Conservation (phyloP, 2,797 vertebrate genomes). For the Neosilurus hyrtlii region DNA sequence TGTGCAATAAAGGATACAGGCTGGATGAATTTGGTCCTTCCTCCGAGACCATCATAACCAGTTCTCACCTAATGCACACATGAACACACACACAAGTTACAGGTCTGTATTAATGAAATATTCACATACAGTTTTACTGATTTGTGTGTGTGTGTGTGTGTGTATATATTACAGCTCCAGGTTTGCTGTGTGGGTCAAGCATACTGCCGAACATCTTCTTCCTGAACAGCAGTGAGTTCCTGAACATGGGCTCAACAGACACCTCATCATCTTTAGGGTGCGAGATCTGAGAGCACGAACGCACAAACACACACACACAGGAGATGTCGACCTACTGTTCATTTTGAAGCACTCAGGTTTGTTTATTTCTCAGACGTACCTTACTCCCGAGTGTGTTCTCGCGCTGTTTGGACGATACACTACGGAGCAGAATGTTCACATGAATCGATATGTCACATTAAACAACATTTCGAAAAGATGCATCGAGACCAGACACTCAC, state of each 20-base stretch:
- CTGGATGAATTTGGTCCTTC: conserved; percentile 90
- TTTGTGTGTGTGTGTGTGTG: not conserved
- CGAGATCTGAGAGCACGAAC: not conserved
- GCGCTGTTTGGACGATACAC: conserved; percentile 48
- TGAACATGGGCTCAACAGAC: conserved; percentile 78
- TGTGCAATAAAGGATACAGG: conserved; percentile 81
- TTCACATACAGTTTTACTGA: not conserved
- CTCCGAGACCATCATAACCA: conserved; percentile 92
- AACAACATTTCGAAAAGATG: not conserved
- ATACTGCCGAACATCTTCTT: conserved; percentile 76
- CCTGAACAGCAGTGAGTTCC: conserved; percentile 83
- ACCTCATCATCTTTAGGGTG: conserved; percentile 59
- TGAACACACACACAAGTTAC: not conserved
- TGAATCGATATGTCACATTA: not conserved
- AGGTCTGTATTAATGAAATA: not conserved
- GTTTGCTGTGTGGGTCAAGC: conserved; percentile 67
- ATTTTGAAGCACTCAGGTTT: not conserved
- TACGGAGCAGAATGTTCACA: conserved; percentile 45
- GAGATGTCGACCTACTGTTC: not conserved
- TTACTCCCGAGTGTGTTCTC: conserved; percentile 59
- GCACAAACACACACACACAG: conserved; percentile 4
- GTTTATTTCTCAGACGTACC: conserved; percentile 48
- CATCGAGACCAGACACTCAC: conserved; percentile 69
- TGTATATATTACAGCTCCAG: conserved; percentile 74
- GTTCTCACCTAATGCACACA: conserved; percentile 77